Evolutionary conservation across 2,113 vertebrate species (phyloP).

Genomic region (Corythaixoides concolor): DNA sequence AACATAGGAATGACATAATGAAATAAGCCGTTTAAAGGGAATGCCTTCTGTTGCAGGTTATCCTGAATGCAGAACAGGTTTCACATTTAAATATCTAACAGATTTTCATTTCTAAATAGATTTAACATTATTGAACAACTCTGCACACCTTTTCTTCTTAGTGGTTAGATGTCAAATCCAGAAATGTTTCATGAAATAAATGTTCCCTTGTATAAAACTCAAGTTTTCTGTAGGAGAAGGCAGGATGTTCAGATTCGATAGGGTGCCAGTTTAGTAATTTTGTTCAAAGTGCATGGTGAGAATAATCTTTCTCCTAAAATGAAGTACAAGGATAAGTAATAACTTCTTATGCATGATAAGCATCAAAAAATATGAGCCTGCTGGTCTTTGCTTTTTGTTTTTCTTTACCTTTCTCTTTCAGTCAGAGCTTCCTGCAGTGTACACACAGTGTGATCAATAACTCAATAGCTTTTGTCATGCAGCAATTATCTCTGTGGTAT

Average conservation of each 20-base stretch:
- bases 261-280: conserved; percentile 83
- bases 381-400: conserved; percentile 84
- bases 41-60: background rate
- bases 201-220: conserved; percentile 59
- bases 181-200: conserved; percentile 57
- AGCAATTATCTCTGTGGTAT: conserved; percentile 87
- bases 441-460: conserved; percentile 87
- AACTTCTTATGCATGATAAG: conserved; percentile 90
- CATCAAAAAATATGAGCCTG: conserved; percentile 84
- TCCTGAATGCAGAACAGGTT: background rate
- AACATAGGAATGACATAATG: background rate
- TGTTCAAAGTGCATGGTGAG: conserved; percentile 82
- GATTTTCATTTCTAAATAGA: conserved; percentile 32
- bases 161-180: conserved; percentile 21
- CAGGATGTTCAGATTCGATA: conserved; percentile 73
- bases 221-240: conserved; percentile 51
- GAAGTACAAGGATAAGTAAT: conserved; percentile 82
- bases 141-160: background rate
- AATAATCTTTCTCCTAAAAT: conserved; percentile 84
- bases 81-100: conserved; percentile 6
- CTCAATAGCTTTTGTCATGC: conserved; percentile 92
- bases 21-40: background rate
- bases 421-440: conserved; percentile 81
- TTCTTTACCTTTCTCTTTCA: conserved; percentile 81
- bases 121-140: conserved; percentile 3